Conservation (phyloP, 2,113 vertebrate species). For the Corythornis cristatus region DNA sequence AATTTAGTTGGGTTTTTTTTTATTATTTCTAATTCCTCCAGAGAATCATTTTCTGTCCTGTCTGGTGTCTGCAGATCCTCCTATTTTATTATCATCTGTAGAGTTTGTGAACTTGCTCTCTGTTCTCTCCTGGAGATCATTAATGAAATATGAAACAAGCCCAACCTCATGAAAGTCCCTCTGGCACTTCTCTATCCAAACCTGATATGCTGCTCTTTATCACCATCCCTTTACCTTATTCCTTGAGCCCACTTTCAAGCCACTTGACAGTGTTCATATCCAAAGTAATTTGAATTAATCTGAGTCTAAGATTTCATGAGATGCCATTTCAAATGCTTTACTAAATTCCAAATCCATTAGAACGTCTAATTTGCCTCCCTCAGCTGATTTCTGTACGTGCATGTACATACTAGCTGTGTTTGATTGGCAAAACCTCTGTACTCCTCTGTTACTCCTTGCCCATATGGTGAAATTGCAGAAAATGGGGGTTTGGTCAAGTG, state of each 20-base stretch:
- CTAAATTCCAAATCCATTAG: constrained; percentile 63
- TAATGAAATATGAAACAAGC: constrained; percentile 62
- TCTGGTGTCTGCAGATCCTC: not conserved
- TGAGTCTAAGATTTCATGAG: constrained; percentile 63
- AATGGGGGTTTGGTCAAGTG: not conserved
- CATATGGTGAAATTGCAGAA: not conserved
- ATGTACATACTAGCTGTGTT: not conserved
- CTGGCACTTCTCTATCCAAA: not conserved
- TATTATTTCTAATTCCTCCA: not conserved
- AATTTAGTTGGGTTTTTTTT: not conserved
- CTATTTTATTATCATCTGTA: not conserved
- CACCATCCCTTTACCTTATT: constrained; percentile 35
- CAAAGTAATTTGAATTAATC: constrained; percentile 67
- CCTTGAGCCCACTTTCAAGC: constrained; percentile 58
- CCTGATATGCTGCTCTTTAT: constrained; percentile 49
- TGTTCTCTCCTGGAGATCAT: constrained; percentile 15
- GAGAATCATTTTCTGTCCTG: not conserved
- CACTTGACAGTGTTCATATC: constrained; percentile 60
- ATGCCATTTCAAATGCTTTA: constrained; percentile 64
- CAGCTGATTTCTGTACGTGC: not conserved
- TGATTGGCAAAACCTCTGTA: constrained; percentile 17
- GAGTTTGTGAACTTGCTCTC: constrained; percentile 23
- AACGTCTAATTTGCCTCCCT: constrained; percentile 45
- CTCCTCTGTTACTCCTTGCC: not conserved
- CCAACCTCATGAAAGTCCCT: constrained; percentile 20